These are phyloP conservation scores for Labia minor DNA, from an alignment of 2,888 invertebrate species.

Conservation along the genomic window DNA sequence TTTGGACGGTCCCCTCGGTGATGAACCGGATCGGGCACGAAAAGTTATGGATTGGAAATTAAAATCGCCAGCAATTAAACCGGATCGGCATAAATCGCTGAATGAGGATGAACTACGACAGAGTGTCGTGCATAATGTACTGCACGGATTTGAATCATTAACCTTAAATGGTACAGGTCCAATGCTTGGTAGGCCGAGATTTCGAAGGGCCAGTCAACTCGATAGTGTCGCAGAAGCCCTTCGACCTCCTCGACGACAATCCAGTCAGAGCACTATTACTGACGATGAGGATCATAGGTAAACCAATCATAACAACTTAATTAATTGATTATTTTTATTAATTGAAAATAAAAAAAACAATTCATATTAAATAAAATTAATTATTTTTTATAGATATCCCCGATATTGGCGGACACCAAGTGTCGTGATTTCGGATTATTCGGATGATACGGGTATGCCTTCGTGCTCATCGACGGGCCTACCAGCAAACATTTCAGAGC, in stretches of 20 bases:
- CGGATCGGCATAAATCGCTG: background rate
- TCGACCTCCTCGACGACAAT: constrained; percentile 21
- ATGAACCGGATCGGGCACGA: background rate
- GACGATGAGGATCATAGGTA: constrained; percentile 21
- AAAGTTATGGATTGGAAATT: constrained; percentile 1
- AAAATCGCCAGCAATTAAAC: background rate
- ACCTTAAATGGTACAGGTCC: background rate
- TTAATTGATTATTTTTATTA: no score
- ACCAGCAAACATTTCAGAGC: constrained; percentile 36
- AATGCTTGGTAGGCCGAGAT: background rate
- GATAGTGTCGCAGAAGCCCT: background rate
- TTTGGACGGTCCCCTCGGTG: background rate
- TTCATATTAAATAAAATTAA: no score
- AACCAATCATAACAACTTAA: no score
- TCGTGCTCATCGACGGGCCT: constrained; percentile 40
- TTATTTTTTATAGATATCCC: constrained; percentile 9
- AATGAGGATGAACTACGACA: background rate
- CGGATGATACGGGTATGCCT: constrained; percentile 46
- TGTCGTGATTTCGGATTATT: constrained; percentile 78
- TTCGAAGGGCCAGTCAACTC: background rate
- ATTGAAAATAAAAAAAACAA: no score
- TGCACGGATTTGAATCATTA: background rate
- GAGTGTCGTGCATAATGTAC: background rate
- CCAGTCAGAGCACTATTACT: constrained; percentile 23
- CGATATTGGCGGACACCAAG: constrained; percentile 67